Percentiles rank a stretch among this genome's conserved stretches.
Evolutionary conservation across 2,888 invertebrate genomes (phyloP).

Genomic region (Agonopterix alstromeriana): DNA sequence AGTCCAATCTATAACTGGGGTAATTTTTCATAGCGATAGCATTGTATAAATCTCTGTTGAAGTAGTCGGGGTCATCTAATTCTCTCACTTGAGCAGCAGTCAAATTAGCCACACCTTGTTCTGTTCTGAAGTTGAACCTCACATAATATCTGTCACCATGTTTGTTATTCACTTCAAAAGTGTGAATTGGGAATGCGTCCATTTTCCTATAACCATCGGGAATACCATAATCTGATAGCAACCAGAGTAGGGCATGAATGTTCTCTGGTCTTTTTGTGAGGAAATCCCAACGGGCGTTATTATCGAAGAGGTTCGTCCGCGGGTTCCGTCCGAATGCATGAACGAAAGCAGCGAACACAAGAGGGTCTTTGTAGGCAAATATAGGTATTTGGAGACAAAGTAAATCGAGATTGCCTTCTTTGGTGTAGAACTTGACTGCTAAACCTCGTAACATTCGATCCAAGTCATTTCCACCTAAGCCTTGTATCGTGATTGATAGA

Average conservation of each 20-base stretch:
- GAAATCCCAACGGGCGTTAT: slow-evolving; percentile 93
- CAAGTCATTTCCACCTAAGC: slow-evolving; percentile 89
- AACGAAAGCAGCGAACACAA: slow-evolving; percentile 88
- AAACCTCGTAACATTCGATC: slow-evolving; percentile 90
- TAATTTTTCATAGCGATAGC: slow-evolving; percentile 82
- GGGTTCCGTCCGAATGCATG: slow-evolving; percentile 96
- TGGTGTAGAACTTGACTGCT: slow-evolving; percentile 92
- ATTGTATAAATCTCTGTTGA: slow-evolving; percentile 87
- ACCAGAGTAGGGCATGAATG: slow-evolving; percentile 84
- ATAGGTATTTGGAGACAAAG: slow-evolving; percentile 91
- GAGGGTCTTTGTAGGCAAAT: slow-evolving; percentile 90
- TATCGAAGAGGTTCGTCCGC: slow-evolving; percentile 86
- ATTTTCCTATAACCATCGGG: slow-evolving; percentile 93
- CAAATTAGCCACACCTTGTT: slow-evolving; percentile 89
- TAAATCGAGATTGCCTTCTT: slow-evolving; percentile 92
- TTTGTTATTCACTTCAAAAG: slow-evolving; percentile 90
- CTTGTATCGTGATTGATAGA: slow-evolving; percentile 88
- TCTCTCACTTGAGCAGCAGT: slow-evolving; percentile 77
- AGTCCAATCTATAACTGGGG: slow-evolving; percentile 48
- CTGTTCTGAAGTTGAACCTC: slow-evolving; percentile 93
- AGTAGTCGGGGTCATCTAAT: slow-evolving; percentile 88
- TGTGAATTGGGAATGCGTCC: slow-evolving; percentile 94
- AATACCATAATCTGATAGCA: slow-evolving; percentile 90
- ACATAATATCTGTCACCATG: slow-evolving; percentile 83
- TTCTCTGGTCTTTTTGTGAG: slow-evolving; percentile 87